These are phyloP conservation scores for Troides aeacus DNA, from an alignment of 2,888 invertebrate species.

Conservation along the genomic window DNA sequence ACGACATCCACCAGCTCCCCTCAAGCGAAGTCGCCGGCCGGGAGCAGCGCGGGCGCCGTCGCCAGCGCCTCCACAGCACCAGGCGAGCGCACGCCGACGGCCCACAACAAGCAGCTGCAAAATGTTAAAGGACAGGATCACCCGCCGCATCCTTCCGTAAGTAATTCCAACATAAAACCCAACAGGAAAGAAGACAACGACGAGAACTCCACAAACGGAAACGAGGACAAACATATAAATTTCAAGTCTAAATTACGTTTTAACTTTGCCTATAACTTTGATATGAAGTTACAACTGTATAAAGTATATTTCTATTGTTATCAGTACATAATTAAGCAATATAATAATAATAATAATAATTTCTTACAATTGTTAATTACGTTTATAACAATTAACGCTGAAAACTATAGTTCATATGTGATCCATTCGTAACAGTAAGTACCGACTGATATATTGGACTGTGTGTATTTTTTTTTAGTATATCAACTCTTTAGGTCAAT, in stretches of 20 bases:
- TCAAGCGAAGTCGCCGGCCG: slow-evolving; percentile 87
- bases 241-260: background rate
- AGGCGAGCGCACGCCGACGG: slow-evolving; percentile 80
- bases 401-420: slow-evolving; percentile 3
- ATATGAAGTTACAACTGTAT: background rate
- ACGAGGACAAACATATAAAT: background rate
- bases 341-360: too few species aligned
- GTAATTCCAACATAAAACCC: slow-evolving; percentile 43
- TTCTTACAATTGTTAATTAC: background rate
- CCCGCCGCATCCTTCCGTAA: slow-evolving; percentile 87
- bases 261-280: background rate
- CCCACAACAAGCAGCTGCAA: slow-evolving; percentile 86
- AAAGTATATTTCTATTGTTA: too few species aligned
- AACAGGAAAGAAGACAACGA: background rate
- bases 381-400: background rate
- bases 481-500: slow-evolving; percentile 30
- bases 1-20: slow-evolving; percentile 86
- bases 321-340: too few species aligned
- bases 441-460: slow-evolving; percentile 21
- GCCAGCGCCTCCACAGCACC: slow-evolving; percentile 74
- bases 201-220: background rate
- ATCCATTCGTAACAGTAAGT: slow-evolving; percentile 28
- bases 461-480: slow-evolving; percentile 21
- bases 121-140: slow-evolving; percentile 85
- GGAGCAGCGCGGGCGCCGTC: slow-evolving; percentile 80